These are phyloP conservation scores for Scolopax mira DNA, from an alignment of 2,113 vertebrate genomes.

Conservation along the genomic window DNA sequence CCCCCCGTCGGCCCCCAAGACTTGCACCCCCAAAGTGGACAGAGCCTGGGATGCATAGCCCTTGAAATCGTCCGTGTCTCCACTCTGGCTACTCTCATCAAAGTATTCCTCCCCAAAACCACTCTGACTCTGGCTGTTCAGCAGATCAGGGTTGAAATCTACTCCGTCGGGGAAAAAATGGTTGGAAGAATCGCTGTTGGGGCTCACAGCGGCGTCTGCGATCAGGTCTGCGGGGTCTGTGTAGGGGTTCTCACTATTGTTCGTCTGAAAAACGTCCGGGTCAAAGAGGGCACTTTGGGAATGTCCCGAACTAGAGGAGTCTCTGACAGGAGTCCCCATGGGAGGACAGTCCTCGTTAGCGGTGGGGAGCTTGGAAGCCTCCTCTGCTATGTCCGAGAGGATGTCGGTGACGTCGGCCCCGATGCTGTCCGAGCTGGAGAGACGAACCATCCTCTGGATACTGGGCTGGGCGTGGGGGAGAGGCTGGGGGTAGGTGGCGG, in stretches of 20 bases:
- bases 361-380: slow-evolving; percentile 85
- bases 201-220: slow-evolving; percentile 90
- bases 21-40: slow-evolving; percentile 75
- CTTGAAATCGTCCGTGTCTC: slow-evolving; percentile 92
- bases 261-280: slow-evolving; percentile 92
- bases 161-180: slow-evolving; percentile 92
- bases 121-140: slow-evolving; percentile 85
- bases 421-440: slow-evolving; percentile 96
- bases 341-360: slow-evolving; percentile 87
- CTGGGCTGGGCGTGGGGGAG: slow-evolving; percentile 79
- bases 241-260: slow-evolving; percentile 92
- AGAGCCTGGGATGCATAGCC: slow-evolving; percentile 84
- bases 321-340: slow-evolving; percentile 91
- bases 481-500: slow-evolving; percentile 80
- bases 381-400: slow-evolving; percentile 94
- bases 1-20: slow-evolving; percentile 73
- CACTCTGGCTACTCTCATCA: slow-evolving; percentile 94
- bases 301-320: slow-evolving; percentile 96
- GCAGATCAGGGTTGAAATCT: slow-evolving; percentile 94
- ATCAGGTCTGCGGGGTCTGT: slow-evolving; percentile 94
- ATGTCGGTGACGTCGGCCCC: slow-evolving; percentile 95
- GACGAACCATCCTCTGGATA: slow-evolving; percentile 88
- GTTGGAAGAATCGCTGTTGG: slow-evolving; percentile 91
- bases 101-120: slow-evolving; percentile 91
- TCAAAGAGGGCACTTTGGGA: slow-evolving; percentile 94